Conservation (phyloP, 1,140 invertebrate species). For the Dendrolimus kikuchii region DNA sequence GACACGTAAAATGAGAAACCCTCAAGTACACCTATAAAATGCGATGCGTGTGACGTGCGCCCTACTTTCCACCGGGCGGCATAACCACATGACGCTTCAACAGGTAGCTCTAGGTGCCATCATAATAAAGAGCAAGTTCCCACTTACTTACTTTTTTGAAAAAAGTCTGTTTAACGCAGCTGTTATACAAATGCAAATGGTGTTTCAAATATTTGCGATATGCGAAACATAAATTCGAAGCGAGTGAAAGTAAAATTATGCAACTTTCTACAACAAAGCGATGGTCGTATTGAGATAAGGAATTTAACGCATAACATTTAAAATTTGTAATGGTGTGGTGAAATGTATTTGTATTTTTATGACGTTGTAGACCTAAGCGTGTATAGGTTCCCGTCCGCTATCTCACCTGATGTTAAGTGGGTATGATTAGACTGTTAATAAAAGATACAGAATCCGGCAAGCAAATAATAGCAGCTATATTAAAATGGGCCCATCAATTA, state of each 20-base stretch:
- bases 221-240: constrained; percentile 44
- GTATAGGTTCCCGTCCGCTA: too few species aligned
- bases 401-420: too few species aligned
- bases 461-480: too few species aligned
- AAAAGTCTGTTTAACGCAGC: too few species aligned
- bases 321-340: not conserved
- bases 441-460: too few species aligned
- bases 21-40: constrained; percentile 54
- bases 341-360: too few species aligned
- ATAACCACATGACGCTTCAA: constrained; percentile 44
- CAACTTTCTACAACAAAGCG: constrained; percentile 53
- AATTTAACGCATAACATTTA: constrained; percentile 7
- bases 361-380: too few species aligned
- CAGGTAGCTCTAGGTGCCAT: constrained; percentile 33
- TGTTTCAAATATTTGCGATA: constrained; percentile 45
- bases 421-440: too few species aligned
- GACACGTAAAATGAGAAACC: constrained; percentile 49
- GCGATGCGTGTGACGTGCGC: constrained; percentile 57
- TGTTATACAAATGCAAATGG: constrained; percentile 46
- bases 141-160: constrained; percentile 3
- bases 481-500: too few species aligned
- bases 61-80: constrained; percentile 57
- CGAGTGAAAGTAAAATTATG: constrained; percentile 68
- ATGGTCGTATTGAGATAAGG: constrained; percentile 10
- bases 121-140: constrained; percentile 37